These are phyloP conservation scores for Hydrochoerus hydrochaeris DNA, from an alignment of 2,113 vertebrate genomes.

Conservation along the genomic window DNA sequence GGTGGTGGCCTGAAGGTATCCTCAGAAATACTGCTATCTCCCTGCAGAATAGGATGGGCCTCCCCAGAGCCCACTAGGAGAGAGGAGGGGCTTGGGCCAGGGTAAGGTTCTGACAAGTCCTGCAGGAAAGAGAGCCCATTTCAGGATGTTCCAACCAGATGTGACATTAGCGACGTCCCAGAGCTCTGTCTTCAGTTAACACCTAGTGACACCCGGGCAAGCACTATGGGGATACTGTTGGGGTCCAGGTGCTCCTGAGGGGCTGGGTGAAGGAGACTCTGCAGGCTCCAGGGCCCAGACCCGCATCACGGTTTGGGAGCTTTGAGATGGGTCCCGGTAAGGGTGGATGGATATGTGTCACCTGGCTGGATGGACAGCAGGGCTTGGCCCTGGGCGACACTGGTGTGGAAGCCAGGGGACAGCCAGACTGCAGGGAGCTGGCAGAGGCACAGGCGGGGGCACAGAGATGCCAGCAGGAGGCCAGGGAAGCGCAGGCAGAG, in stretches of 20 bases:
- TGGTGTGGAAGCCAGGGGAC: not conserved
- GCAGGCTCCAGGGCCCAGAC: not conserved
- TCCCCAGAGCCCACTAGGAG: not conserved
- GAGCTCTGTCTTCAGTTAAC: not conserved
- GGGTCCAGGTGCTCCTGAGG: too few species aligned
- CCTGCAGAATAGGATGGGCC: rapidly evolving
- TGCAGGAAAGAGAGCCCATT: rapidly evolving
- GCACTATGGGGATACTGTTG: rapidly evolving
- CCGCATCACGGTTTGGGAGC: not conserved
- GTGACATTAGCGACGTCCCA: not conserved
- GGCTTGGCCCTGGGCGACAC: not conserved
- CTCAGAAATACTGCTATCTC: not conserved
- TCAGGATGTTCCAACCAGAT: not conserved
- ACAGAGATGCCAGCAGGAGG: not conserved
- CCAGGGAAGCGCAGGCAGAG: rapidly evolving
- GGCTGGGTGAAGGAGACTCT: not conserved
- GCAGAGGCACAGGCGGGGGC: too few species aligned
- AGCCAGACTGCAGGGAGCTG: not conserved
- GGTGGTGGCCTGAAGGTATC: too few species aligned
- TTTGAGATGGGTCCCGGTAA: not conserved
- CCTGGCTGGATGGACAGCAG: not conserved
- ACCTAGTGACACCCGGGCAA: not conserved
- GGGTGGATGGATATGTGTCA: not conserved
- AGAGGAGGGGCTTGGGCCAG: not conserved
- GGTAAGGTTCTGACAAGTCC: not conserved